These are phyloP conservation scores for Heteractis magnifica DNA, from an alignment of 92 coral and sea anemone species.

Conservation along the genomic window DNA sequence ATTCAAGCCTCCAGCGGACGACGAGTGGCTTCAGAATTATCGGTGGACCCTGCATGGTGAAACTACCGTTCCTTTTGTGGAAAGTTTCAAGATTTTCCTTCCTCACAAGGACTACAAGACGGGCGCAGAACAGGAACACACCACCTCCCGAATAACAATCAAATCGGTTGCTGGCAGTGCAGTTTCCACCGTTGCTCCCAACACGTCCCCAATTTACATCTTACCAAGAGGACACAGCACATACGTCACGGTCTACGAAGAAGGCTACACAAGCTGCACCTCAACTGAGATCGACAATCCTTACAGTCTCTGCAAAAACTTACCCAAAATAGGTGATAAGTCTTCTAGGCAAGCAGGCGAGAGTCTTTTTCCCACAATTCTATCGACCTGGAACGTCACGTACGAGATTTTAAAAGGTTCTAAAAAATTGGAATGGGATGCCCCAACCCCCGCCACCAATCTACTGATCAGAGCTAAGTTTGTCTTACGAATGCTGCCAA, in stretches of 20 bases:
- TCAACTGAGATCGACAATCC: conserved; percentile 37
- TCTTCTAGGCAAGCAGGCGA: conserved; percentile 33
- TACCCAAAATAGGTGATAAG: conserved; percentile 47
- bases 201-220: conserved; percentile 1
- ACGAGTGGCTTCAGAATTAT: conserved; percentile 38
- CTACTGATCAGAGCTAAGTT: conserved; percentile 40
- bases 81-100: conserved; percentile 8
- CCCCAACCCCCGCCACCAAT: conserved; percentile 50
- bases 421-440: conserved; percentile 27
- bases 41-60: conserved; percentile 21
- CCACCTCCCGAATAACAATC: conserved; percentile 10
- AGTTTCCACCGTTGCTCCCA: conserved; percentile 5
- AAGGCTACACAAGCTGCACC: conserved; percentile 37
- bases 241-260: conserved; percentile 39
- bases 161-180: conserved; percentile 13
- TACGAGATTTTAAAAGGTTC: conserved; percentile 34
- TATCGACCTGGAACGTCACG: conserved; percentile 50
- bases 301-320: conserved; percentile 49
- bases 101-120: conserved; percentile 30
- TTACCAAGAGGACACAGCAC: conserved; percentile 35
- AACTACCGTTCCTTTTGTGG: conserved; percentile 23
- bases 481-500: conserved; percentile 31
- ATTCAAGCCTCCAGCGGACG: conserved; percentile 45
- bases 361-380: conserved; percentile 54
- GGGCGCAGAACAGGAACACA: not conserved